Evolutionary conservation across 2,797 vertebrate genomes (phyloP), one percentile per base, ranked within the genome.

Genomic region (Sebastes variabilis): DNA sequence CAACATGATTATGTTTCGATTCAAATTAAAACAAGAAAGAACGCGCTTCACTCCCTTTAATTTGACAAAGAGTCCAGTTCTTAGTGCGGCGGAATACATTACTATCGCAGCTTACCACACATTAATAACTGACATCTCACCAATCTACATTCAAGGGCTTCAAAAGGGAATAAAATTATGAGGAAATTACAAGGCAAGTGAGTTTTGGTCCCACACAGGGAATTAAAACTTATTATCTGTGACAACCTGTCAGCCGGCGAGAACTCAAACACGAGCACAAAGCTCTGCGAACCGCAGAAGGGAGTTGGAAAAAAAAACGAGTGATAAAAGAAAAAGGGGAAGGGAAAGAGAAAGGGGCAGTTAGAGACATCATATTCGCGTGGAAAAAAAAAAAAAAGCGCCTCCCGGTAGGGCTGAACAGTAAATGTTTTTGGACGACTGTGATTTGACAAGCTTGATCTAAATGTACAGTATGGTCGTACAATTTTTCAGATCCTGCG

Each of bases 221-320:
- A 96, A 95, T 95, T 95, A 95, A 94, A 95, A 96, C 94, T 94
- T 96, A 95, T 96, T 96, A 96, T 95, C 94, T 95, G 94, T 96
- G 95, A 96, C 96, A 95, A 94, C 93, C 94, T 96, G 95, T 96
- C 95, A 96, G 92, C 89, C 92, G 84, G 91, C 75, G 92, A 93
- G 88, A 91, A 89, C 93, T 96, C 93, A 92, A 94, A 95, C 92
- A 91, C 76, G 88, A 92, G 92, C 91, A 88, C 90, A 89, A 93
- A 90, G 93, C 93, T 93, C 91, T 9, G 72, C 79, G 89, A 93
- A 88, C 85, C 78, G 72, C 92, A 84, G 85, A 87, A 89, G 92
- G 88, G 90, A 93, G 87, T 67, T 34, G 71, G 18, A 32, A 32
- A 56, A 75, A 75, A 82, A 77, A 77, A 81, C 73, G 79, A 81